These are phyloP conservation scores for Crotalus horridus DNA, from an alignment of 2,113 vertebrate species.

Conservation along the genomic window DNA sequence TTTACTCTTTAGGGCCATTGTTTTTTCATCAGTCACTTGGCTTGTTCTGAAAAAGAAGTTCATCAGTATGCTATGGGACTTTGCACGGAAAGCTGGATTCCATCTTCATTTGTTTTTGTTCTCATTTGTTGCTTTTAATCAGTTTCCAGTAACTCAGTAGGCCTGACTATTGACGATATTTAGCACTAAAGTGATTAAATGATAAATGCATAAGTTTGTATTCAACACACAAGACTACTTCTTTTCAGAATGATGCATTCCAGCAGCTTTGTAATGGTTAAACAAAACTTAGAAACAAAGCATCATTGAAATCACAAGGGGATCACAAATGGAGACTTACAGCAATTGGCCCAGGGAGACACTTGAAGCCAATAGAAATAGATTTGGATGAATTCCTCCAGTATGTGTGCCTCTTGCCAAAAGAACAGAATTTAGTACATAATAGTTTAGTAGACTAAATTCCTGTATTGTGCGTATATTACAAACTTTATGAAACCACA, in stretches of 20 bases:
- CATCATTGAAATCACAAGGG: conserved; percentile 31
- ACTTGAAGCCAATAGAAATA: conserved; percentile 31
- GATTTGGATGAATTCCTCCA: conserved; percentile 34
- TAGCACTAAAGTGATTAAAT: conserved; percentile 59
- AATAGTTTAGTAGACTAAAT: conserved; percentile 28
- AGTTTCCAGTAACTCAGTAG: conserved; percentile 40
- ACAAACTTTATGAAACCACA: neutral
- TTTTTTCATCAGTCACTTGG: conserved; percentile 68
- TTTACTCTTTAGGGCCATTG: conserved; percentile 62
- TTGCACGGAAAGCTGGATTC: conserved; percentile 55
- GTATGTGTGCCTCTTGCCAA: conserved; percentile 32
- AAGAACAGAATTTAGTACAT: conserved; percentile 27
- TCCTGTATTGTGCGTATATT: conserved; percentile 19
- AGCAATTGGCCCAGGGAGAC: conserved; percentile 15
- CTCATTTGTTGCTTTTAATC: conserved; percentile 52
- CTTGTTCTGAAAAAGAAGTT: conserved; percentile 64
- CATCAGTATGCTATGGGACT: conserved; percentile 69
- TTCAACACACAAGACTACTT: conserved; percentile 33
- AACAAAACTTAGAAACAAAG: conserved; percentile 28
- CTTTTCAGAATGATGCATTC: conserved; percentile 46
- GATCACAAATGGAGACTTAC: conserved; percentile 37
- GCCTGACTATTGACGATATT: conserved; percentile 43
- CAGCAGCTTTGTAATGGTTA: conserved; percentile 15
- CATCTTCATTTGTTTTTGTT: conserved; percentile 50
- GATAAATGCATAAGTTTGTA: conserved; percentile 55